A percentile compares a stretch with the other conserved stretches of the same genome.
Evolutionary conservation across 2,797 vertebrate species (phyloP).

Genomic region (Amazonetta brasiliensis): DNA sequence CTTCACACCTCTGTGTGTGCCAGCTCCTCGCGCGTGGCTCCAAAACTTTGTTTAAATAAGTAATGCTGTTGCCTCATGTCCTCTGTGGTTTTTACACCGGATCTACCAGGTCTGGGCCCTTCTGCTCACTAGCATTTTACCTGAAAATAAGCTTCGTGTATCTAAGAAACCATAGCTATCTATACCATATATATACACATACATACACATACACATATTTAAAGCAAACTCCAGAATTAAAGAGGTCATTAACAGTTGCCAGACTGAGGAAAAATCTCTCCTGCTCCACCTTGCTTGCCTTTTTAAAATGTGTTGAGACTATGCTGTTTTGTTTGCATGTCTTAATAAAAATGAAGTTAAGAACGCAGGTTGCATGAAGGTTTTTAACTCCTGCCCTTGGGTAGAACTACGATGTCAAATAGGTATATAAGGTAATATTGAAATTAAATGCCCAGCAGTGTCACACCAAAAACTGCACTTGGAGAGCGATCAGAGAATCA

Average conservation of each 20-base stretch:
- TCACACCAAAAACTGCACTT: background rate
- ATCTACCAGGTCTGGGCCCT: background rate
- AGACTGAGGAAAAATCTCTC: background rate
- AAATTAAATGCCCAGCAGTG: background rate
- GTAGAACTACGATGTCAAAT: background rate
- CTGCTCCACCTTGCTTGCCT: background rate
- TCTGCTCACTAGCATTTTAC: background rate
- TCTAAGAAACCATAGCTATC: background rate
- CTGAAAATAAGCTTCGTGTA: background rate
- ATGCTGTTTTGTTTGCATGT: background rate
- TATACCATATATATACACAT: no score
- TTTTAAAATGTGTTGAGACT: background rate
- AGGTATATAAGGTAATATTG: background rate
- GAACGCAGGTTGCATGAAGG: fast-evolving
- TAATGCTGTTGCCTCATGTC: fast-evolving
- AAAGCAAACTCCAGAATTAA: background rate
- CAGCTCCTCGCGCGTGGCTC: background rate
- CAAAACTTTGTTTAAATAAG: background rate
- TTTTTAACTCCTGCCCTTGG: background rate
- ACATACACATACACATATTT: background rate
- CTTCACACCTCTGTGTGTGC: fast-evolving
- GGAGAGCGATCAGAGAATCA: background rate
- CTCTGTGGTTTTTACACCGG: background rate
- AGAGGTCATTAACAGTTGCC: background rate
- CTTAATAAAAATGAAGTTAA: background rate